Percentiles rank a stretch among this genome's conserved stretches.
phyloP scores from a whole-genome alignment of 2,797 vertebrate species.

The Champsocephalus esox region DNA sequence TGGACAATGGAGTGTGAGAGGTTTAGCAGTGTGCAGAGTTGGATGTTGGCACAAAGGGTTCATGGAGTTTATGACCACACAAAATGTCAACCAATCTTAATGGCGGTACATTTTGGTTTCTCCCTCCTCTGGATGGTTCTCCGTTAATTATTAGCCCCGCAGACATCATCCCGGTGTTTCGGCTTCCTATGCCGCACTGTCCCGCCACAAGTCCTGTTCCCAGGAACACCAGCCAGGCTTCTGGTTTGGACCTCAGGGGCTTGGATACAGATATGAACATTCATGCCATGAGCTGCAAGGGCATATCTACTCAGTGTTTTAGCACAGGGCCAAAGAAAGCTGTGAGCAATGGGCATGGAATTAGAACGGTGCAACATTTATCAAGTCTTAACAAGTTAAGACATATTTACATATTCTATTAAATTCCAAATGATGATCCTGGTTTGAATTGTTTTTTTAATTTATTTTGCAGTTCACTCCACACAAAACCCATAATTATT shows the following conservation, averaged over 20 bases:
- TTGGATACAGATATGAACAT: constrained; percentile 29
- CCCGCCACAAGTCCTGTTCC: constrained; percentile 44
- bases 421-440: constrained; percentile 17
- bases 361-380: constrained; percentile 18
- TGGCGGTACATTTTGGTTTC: constrained; percentile 46
- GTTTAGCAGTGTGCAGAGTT: constrained; percentile 6
- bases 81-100: constrained; percentile 32
- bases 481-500: constrained; percentile 13
- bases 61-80: constrained; percentile 58
- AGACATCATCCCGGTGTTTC: constrained; percentile 44
- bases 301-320: constrained; percentile 21
- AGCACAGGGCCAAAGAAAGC: constrained; percentile 17
- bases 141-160: constrained; percentile 63
- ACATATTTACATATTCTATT: neutral
- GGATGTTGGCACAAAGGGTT: constrained; percentile 50
- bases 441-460: constrained; percentile 11
- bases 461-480: constrained; percentile 11
- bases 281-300: constrained; percentile 27
- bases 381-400: constrained; percentile 25
- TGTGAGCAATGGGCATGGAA: neutral
- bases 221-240: constrained; percentile 36
- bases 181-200: constrained; percentile 26
- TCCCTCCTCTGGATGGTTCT: constrained; percentile 42
- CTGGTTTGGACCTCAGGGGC: constrained; percentile 35
- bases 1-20: constrained; percentile 1